These are phyloP conservation scores for Chionoecetes opilio DNA, from an alignment of 1,140 invertebrate genomes.

Conservation along the genomic window DNA sequence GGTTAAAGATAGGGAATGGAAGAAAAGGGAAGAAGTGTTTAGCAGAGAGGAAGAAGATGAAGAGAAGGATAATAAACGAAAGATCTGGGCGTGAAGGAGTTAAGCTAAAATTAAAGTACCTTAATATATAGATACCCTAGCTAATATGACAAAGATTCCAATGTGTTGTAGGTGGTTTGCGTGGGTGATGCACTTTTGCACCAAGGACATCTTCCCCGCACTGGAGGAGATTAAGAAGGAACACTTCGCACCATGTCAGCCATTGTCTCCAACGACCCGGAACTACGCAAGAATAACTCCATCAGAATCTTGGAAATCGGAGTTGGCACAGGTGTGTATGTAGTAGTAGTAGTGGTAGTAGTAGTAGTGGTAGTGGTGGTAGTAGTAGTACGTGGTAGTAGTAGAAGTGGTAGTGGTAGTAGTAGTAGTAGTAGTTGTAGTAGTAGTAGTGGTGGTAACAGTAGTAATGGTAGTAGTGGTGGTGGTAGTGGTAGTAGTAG, in stretches of 20 bases:
- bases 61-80: background rate
- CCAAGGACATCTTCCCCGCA: constrained; percentile 23
- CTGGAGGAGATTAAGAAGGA: constrained; percentile 62
- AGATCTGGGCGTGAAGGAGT: background rate
- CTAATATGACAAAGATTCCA: background rate
- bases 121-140: background rate
- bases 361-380: background rate
- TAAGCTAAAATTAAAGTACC: background rate
- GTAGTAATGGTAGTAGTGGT: too few species aligned
- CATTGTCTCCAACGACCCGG: constrained; percentile 50
- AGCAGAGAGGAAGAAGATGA: too few species aligned
- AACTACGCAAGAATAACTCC: background rate
- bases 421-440: too few species aligned
- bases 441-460: too few species aligned
- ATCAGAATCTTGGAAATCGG: constrained; percentile 63
- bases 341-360: constrained; percentile 19
- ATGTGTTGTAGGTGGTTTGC: constrained; percentile 10
- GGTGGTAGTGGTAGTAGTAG: too few species aligned
- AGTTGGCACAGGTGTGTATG: constrained; percentile 52
- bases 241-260: constrained; percentile 34
- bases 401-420: too few species aligned
- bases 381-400: background rate
- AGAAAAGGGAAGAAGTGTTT: too few species aligned
- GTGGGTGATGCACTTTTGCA: constrained; percentile 50
- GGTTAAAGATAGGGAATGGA: too few species aligned